A percentile compares a stretch with the other conserved stretches of the same genome.
These are phyloP conservation scores for Lagenorhynchus albirostris DNA, from an alignment of 2,113 vertebrate genomes.

Conservation along the genomic window DNA sequence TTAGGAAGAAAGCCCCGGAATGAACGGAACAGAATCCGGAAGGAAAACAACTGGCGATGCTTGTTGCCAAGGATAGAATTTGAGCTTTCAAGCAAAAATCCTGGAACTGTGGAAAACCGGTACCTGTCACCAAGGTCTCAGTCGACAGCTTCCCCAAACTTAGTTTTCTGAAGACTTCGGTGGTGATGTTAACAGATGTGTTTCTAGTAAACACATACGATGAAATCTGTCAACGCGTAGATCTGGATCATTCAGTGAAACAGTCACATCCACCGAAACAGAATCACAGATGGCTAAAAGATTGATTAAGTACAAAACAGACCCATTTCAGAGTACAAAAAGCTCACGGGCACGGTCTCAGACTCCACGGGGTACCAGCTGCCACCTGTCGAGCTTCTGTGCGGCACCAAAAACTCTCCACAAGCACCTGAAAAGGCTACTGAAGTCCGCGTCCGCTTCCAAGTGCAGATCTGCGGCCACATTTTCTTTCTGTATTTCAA, in stretches of 20 bases:
- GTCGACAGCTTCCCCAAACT: neutral
- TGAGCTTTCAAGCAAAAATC: neutral
- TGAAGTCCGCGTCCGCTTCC: neutral
- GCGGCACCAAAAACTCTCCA: neutral
- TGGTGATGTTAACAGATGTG: neutral
- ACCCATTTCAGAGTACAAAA: neutral
- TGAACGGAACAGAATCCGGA: neutral
- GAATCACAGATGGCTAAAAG: neutral
- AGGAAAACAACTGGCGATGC: neutral
- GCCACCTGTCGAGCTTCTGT: neutral
- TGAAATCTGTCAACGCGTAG: neutral
- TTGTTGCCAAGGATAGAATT: neutral
- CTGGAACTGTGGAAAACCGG: neutral
- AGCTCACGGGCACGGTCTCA: neutral
- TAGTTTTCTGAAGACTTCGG: neutral
- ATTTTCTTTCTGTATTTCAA: neutral
- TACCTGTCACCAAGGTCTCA: neutral
- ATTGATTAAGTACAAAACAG: neutral
- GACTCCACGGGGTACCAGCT: neutral
- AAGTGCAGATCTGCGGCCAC: neutral
- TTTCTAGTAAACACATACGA: neutral
- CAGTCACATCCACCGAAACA: neutral
- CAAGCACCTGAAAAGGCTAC: neutral
- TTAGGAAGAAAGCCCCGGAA: neutral
- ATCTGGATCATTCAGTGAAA: neutral